phyloP scores from a whole-genome alignment of 1,140 invertebrate species.

The Orchesella cincta region DNA sequence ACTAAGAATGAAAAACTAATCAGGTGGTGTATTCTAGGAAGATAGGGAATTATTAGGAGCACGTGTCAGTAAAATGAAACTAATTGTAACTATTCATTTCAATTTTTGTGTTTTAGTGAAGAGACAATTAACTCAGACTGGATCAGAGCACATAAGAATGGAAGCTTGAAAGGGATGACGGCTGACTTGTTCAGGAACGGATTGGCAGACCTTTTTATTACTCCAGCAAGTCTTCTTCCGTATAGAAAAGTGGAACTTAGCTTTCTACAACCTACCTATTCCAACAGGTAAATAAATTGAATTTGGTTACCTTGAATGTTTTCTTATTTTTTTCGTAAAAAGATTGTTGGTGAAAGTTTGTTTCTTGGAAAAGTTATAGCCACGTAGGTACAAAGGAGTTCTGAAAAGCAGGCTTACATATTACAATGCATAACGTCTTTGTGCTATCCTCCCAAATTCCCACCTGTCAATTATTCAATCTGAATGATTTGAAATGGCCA shows the following conservation, averaged over 20 bases:
- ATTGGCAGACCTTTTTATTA: neutral
- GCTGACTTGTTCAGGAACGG: neutral
- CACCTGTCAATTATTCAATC: neutral
- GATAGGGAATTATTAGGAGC: too few relatives aligned
- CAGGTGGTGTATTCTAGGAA: too few relatives aligned
- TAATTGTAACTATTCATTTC: neutral
- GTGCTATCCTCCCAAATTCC: neutral
- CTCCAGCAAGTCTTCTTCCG: neutral
- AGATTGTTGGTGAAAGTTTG: too few relatives aligned
- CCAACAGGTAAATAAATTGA: constrained; percentile 4
- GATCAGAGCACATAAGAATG: neutral
- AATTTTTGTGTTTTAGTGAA: neutral
- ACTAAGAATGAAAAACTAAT: too few relatives aligned
- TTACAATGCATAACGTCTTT: too few relatives aligned
- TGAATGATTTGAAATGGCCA: too few relatives aligned
- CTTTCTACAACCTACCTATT: constrained; percentile 15
- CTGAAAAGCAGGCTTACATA: too few relatives aligned
- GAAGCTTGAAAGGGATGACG: neutral
- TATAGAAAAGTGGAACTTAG: constrained; percentile 13
- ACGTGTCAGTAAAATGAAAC: neutral
- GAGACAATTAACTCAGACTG: neutral
- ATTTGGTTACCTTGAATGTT: too few relatives aligned
- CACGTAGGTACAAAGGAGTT: too few relatives aligned
- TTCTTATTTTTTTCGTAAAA: too few relatives aligned
- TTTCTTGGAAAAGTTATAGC: too few relatives aligned